These are phyloP conservation scores for Geotrupes spiniger DNA, from an alignment of 2,888 invertebrate genomes.

Conservation along the genomic window DNA sequence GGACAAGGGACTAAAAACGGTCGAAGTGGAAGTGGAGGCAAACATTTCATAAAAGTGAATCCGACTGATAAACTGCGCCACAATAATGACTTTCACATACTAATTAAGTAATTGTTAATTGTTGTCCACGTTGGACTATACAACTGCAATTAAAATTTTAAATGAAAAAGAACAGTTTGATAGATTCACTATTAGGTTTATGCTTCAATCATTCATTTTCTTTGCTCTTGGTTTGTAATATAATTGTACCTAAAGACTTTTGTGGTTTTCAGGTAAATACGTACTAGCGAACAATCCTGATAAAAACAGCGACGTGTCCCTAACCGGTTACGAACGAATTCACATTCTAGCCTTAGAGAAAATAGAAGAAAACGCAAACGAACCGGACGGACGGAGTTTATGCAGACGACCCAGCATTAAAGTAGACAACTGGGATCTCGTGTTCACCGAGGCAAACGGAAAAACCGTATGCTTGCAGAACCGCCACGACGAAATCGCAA, in stretches of 20 bases:
- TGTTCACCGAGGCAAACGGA: slow-evolving; percentile 38
- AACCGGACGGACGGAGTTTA: slow-evolving; percentile 14
- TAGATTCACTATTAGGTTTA: no score
- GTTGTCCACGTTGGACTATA: no score
- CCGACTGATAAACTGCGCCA: no score
- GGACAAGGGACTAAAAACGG: no score
- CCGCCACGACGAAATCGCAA: background rate
- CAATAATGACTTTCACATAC: no score
- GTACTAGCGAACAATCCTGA: slow-evolving; percentile 3
- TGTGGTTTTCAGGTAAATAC: background rate
- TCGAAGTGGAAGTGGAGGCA: no score
- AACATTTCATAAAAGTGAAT: no score
- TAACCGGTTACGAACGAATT: slow-evolving; percentile 18
- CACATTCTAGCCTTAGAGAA: slow-evolving; percentile 44
- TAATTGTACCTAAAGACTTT: background rate
- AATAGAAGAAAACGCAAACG: slow-evolving; percentile 36
- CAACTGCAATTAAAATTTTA: no score
- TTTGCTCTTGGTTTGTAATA: no score
- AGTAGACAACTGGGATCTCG: slow-evolving; percentile 47
- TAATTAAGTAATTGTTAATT: no score
- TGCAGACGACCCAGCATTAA: slow-evolving; percentile 42
- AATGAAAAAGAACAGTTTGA: no score
- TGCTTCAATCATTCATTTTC: no score
- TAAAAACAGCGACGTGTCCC: slow-evolving; percentile 3
- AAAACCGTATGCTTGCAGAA: background rate